A percentile compares a stretch with the other conserved stretches of the same genome.
These are phyloP conservation scores for Napeogenes sylphis DNA, from an alignment of 2,888 invertebrate genomes.

Conservation along the genomic window DNA sequence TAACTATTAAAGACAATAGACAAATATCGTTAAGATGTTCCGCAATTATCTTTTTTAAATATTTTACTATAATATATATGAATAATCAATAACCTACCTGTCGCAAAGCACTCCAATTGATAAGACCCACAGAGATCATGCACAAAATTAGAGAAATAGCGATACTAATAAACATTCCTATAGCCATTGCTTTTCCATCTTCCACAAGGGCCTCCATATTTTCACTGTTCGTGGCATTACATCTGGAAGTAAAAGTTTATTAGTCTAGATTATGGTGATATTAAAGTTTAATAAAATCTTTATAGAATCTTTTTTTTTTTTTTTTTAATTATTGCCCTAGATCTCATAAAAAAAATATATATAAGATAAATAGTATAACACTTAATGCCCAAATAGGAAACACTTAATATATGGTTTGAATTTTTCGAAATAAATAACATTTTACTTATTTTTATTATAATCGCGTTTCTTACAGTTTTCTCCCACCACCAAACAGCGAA, in stretches of 20 bases:
- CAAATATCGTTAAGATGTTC: no score
- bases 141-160: constrained; percentile 51
- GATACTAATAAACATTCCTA: constrained; percentile 63
- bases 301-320: no score
- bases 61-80: no score
- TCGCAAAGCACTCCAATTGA: constrained; percentile 77
- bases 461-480: constrained; percentile 51
- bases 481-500: constrained; percentile 57
- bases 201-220: constrained; percentile 75
- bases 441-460: not conserved
- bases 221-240: constrained; percentile 65
- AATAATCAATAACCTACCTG: constrained; percentile 48
- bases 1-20: no score
- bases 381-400: no score
- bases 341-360: no score
- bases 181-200: constrained; percentile 75
- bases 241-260: constrained; percentile 40
- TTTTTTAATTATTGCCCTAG: no score
- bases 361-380: no score
- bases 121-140: constrained; percentile 73
- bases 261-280: not conserved
- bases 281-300: not conserved
- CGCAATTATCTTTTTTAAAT: no score
- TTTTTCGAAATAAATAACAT: no score
- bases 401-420: no score